Percentiles rank a stretch among this genome's conserved stretches.
Conservation (phyloP, 2,797 vertebrate genomes). For the Brachyalestes nurse region DNA sequence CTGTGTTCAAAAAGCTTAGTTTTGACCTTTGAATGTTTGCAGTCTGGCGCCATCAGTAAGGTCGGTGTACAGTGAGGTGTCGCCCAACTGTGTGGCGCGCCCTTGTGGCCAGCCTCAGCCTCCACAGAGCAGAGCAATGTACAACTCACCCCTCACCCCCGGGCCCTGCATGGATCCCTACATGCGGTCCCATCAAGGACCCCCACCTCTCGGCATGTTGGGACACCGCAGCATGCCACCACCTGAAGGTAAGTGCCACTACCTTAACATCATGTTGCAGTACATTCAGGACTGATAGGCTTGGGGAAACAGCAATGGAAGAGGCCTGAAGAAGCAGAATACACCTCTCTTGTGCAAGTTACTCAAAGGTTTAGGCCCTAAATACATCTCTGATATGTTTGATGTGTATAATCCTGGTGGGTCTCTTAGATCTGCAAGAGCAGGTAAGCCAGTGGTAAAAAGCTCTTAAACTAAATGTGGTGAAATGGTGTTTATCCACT, state of each 20-base stretch:
- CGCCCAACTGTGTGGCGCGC: constrained; percentile 68
- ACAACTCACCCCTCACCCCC: constrained; percentile 82
- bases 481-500: no score
- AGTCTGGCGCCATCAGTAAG: constrained; percentile 74
- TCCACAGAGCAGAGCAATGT: constrained; percentile 81
- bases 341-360: background rate
- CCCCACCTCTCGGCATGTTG: constrained; percentile 77
- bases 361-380: no score
- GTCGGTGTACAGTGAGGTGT: constrained; percentile 76
- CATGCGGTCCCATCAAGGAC: constrained; percentile 83
- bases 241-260: constrained; percentile 79
- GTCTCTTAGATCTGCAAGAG: no score
- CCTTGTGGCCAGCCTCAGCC: constrained; percentile 68
- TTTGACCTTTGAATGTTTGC: constrained; percentile 11
- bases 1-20: background rate
- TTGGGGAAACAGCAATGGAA: background rate
- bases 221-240: constrained; percentile 77
- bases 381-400: no score
- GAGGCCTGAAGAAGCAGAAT: background rate
- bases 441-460: no score
- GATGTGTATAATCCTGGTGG: no score
- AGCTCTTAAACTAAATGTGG: no score
- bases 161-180: constrained; percentile 88
- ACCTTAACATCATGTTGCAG: constrained; percentile 35
- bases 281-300: background rate